Evolutionary conservation across 2,797 vertebrate genomes (phyloP).

Genomic region (Vultur gryphus): DNA sequence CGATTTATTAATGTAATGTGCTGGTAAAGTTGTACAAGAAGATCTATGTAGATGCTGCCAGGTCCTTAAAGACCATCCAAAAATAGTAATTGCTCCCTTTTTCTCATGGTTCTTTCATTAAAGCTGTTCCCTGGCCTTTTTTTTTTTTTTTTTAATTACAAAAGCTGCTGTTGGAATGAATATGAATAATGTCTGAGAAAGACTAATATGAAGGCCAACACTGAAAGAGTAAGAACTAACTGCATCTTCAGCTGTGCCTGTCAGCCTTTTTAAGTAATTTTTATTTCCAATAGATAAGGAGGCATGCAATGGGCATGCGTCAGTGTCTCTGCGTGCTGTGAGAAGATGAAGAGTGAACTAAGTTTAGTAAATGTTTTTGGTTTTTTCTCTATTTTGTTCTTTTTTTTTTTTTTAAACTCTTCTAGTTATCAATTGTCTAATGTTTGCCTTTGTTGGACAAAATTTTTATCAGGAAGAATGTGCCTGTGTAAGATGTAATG

Average conservation of each 20-base stretch:
- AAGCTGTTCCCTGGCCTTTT: background rate
- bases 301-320: fast-evolving
- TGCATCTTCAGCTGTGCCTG: background rate
- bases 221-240: background rate
- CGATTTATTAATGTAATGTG: background rate
- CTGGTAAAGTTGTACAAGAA: background rate
- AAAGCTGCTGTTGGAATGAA: background rate
- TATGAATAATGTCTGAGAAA: background rate
- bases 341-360: background rate
- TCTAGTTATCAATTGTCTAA: background rate
- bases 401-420: background rate
- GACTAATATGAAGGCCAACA: background rate
- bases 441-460: background rate
- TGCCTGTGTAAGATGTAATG: background rate
- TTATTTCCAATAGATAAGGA: background rate
- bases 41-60: fast-evolving
- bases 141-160: background rate
- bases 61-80: background rate
- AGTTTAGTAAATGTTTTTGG: background rate
- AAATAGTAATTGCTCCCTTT: background rate
- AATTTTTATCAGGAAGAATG: background rate
- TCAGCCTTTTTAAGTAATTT: background rate
- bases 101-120: background rate
- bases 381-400: background rate
- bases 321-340: background rate